Percentiles rank a stretch among this genome's conserved stretches.
Conservation (phyloP, 2,888 invertebrate species). For the Tipula vernalis region DNA sequence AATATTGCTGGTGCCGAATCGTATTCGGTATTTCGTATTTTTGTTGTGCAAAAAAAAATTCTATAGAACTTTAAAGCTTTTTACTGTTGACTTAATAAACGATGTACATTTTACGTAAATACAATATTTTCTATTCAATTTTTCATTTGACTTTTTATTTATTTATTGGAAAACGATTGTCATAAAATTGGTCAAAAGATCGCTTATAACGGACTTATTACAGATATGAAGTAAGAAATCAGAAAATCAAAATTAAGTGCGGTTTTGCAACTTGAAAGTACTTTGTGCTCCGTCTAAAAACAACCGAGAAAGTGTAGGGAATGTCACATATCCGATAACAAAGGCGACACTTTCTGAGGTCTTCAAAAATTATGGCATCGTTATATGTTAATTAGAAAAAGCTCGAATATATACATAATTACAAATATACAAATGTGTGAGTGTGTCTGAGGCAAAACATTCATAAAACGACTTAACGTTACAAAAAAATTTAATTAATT, state of each 20-base stretch:
- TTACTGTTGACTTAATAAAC: neutral
- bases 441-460: neutral
- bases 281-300: too few species aligned
- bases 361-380: too few species aligned
- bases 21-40: neutral
- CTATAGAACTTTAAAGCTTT: neutral
- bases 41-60: neutral
- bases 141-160: neutral
- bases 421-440: too few species aligned
- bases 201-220: neutral
- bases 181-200: neutral
- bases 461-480: neutral
- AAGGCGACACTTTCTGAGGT: too few species aligned
- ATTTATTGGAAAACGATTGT: neutral
- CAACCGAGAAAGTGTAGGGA: too few species aligned
- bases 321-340: too few species aligned
- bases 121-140: neutral
- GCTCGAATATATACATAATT: too few species aligned
- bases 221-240: too few species aligned
- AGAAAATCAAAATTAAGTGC: too few species aligned
- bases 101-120: neutral
- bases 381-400: too few species aligned
- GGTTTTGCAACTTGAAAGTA: too few species aligned
- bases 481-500: neutral
- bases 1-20: neutral